Percentiles rank a stretch among this genome's conserved stretches.
These are phyloP conservation scores for Gopherus evgoodei DNA, from an alignment of 2,113 vertebrate genomes.

Conservation along the genomic window DNA sequence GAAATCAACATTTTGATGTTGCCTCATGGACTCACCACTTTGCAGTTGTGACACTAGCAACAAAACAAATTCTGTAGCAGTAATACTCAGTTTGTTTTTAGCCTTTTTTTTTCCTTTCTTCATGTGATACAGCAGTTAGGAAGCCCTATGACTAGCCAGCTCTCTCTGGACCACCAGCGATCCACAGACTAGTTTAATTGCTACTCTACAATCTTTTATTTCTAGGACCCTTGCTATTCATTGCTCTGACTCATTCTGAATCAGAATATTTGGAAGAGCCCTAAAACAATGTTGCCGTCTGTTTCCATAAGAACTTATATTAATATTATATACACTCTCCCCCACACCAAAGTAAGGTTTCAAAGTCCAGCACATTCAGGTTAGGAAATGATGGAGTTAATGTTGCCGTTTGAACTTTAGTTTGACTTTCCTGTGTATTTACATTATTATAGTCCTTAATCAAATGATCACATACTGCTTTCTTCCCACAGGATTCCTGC, in stretches of 20 bases:
- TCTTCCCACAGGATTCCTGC: background rate
- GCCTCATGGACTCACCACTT: background rate
- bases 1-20: rapidly evolving
- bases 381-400: background rate
- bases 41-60: background rate
- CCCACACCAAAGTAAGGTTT: background rate
- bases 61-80: background rate
- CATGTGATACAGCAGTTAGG: background rate
- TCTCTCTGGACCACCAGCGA: background rate
- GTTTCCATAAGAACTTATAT: background rate
- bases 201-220: background rate
- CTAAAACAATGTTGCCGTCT: background rate
- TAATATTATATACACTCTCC: background rate
- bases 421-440: background rate
- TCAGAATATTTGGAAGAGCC: constrained; percentile 38
- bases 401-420: background rate
- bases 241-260: constrained; percentile 54
- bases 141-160: rapidly evolving
- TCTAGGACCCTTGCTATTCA: background rate
- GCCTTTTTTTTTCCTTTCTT: rapidly evolving
- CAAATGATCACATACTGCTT: background rate
- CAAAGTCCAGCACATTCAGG: constrained; percentile 17
- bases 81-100: rapidly evolving
- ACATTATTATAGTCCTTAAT: background rate
- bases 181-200: background rate